phyloP scores from a whole-genome alignment of 2,113 vertebrate species.

The Natator depressus region DNA sequence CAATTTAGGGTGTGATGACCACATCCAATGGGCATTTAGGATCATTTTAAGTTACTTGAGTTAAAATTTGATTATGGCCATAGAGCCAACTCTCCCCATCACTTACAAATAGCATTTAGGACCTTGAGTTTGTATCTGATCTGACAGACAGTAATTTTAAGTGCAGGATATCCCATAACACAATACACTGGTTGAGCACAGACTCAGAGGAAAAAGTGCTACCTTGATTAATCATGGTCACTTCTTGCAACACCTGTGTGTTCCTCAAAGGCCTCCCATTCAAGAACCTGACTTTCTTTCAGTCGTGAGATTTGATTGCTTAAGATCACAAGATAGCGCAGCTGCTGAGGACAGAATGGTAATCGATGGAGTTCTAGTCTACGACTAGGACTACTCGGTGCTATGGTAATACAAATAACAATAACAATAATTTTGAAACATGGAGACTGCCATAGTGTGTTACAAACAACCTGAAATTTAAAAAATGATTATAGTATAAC shows the following conservation, averaged over 20 bases:
- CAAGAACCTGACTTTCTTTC: neutral
- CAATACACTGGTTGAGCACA: neutral
- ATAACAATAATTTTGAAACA: neutral
- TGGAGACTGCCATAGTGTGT: neutral
- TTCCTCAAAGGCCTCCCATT: neutral
- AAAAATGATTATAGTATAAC: neutral
- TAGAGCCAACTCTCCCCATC: neutral
- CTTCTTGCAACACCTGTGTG: neutral
- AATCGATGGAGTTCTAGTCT: neutral
- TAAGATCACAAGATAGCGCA: neutral
- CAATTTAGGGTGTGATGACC: neutral
- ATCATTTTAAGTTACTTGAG: neutral
- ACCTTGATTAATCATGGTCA: neutral
- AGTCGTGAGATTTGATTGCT: neutral
- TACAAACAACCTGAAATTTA: neutral
- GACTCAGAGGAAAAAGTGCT: neutral
- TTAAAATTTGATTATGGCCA: neutral
- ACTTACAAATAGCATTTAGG: neutral
- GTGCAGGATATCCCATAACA: neutral
- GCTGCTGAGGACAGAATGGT: neutral
- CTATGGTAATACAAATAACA: too few relatives aligned
- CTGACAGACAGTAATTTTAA: neutral
- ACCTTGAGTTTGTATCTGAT: neutral
- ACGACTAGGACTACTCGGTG: too few relatives aligned
- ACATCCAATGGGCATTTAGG: rapidly evolving